Evolutionary conservation across 2,888 invertebrate genomes (phyloP), one percentile per base, ranked within the genome.

Genomic region (Branchellion lobata): DNA sequence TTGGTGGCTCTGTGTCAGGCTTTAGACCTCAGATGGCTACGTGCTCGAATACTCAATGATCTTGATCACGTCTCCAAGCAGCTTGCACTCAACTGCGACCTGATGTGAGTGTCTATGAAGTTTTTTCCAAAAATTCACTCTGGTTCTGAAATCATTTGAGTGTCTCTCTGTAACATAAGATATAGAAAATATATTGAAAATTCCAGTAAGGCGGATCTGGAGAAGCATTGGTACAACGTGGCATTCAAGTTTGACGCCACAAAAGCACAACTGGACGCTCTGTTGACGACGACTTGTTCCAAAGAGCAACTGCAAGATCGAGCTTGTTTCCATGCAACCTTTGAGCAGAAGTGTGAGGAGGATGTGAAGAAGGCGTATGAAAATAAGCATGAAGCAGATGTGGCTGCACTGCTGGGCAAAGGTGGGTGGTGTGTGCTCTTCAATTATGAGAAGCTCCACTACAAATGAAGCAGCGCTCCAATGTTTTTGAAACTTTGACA

Each of bases 1-100:
- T 36, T 81, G 18, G 71, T 78, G 24, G 81, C 81, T 18, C 80
- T 80, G 71, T 40, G 65, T 3, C 84, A 84, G 78, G 84, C 84
- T 40, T 76, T 83, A 1, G 84, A 84, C 75, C 81, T 84, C 34
- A 74, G 83, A 14, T 82, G 81, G 81, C 80, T 83, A 18, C 74
- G 80, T 31, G 21, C n/a, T 3, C 78, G 76, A 34, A 78, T 80
- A 21, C n/a, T 36, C 27, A 14, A 31, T 14, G 47, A 33, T n/a
- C 57, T 79, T 18, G 36, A 47, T 18, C 14, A 21, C 40, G 27
- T 29, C 11, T 69, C 27, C 5, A 14, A 33, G 21, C 31, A 29
- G 27, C 14, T 34, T 29, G 33, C 8, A 69, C 2, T 33, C 21
- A 5, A 33, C 34, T 31, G 8, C 3, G 21, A 29, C 31, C 27